Base-by-base conservation (phyloP, 2,797 vertebrate genomes). In the Paratrypauchen microcephalus region DNA sequence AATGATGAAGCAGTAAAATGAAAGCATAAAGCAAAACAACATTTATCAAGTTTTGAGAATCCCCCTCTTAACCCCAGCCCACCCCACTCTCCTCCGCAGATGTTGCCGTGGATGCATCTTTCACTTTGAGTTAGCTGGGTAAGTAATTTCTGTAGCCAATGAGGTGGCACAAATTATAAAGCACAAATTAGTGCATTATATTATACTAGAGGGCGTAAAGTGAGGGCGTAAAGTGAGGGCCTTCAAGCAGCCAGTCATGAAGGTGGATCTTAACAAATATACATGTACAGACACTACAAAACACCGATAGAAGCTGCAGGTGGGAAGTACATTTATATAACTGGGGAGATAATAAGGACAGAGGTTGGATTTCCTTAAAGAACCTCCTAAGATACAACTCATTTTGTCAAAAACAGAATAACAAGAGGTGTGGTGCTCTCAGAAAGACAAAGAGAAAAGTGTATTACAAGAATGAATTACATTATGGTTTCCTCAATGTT, bases 121-220 rank as follows among this genome's bases (percentile, higher is more conserved):
- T 78, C 73, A 83, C 41, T 82, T 75, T 57, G 64, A 81, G 72
- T n/a, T n/a, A n/a, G 83, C 79, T 74, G 81, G 73, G 88, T 88
- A 83, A 76, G 82, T 81, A 61, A 90, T 90, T 89, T 86, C 79
- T 79, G 78, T 72, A 65, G 19, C 55, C 82, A 89, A 86, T 86
- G 81, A 88, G 82, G 76, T 64, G 16, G 75, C 68, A 88, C 77
- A 83, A 86, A 86, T 78, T 80, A 71, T 78, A 84, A 89, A 76
- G 71, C 62, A 63, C 71, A 84, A 83, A 88, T 88, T 85, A 81
- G 65, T 9, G 32, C 12, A 15, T 16, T 13, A 45, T 75, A 75
- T 65, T 83, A 65, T 69, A 75, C 65, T 69, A 52, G 76, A 83
- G 68, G 78, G 72, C 60, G 23, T 61, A 80, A 75, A 76, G 56